These are phyloP conservation scores for Chesias legatella DNA, from an alignment of 2,888 invertebrate species.

Conservation along the genomic window DNA sequence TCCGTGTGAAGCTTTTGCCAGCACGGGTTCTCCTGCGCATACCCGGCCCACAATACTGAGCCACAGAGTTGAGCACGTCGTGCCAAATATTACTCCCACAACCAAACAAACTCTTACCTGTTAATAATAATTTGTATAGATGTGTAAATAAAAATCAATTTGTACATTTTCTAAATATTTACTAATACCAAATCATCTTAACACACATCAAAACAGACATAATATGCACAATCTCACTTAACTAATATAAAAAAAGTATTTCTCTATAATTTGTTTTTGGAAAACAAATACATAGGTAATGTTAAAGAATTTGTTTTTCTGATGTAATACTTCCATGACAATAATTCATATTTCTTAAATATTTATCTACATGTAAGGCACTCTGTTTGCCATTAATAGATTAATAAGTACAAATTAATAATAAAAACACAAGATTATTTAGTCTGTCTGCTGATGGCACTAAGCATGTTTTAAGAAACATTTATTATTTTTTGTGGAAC, in stretches of 20 bases:
- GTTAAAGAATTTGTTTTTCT: slow-evolving; percentile 60
- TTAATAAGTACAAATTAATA: slow-evolving; percentile 72
- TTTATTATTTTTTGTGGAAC: slow-evolving; percentile 56
- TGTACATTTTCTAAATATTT: slow-evolving; percentile 70
- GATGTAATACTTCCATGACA: slow-evolving; percentile 57
- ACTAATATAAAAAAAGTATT: slow-evolving; percentile 58
- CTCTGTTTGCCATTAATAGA: slow-evolving; percentile 60
- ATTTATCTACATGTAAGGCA: slow-evolving; percentile 75
- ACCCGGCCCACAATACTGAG: too few species aligned
- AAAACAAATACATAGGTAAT: slow-evolving; percentile 63
- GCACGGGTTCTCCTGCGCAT: too few species aligned
- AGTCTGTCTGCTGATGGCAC: slow-evolving; percentile 74
- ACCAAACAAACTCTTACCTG: too few species aligned
- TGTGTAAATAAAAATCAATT: slow-evolving; percentile 36
- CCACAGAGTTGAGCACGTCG: too few species aligned
- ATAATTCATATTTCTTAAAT: slow-evolving; percentile 48
- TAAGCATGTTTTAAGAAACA: slow-evolving; percentile 65
- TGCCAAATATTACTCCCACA: too few species aligned
- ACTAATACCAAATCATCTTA: slow-evolving; percentile 79
- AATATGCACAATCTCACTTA: slow-evolving; percentile 80
- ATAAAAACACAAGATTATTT: slow-evolving; percentile 62
- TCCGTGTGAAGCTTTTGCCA: too few species aligned
- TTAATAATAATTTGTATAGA: too few species aligned
- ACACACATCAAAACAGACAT: slow-evolving; percentile 80
- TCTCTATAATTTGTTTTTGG: slow-evolving; percentile 68